phyloP scores from a whole-genome alignment of 2,888 invertebrate species.

The Plagiodera versicolora region DNA sequence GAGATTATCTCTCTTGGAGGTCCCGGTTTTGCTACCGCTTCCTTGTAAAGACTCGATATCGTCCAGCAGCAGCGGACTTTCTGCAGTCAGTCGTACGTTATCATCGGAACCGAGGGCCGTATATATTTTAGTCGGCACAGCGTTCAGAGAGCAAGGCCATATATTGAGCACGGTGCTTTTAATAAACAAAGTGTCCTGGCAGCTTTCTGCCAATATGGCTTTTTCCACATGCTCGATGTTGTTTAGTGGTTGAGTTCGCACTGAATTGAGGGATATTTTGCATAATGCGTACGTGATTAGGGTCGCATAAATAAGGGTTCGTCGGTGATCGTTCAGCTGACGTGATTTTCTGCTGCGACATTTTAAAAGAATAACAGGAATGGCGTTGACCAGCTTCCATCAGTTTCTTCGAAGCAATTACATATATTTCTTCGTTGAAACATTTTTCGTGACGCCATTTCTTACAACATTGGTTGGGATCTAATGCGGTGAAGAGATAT shows the following conservation, averaged over 20 bases:
- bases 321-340: neutral
- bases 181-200: slow-evolving; percentile 38
- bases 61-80: slow-evolving; percentile 28
- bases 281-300: slow-evolving; percentile 7
- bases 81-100: slow-evolving; percentile 34
- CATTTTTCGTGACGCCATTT: too few species aligned
- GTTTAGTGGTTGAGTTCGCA: slow-evolving; percentile 32
- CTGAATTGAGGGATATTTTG: slow-evolving; percentile 26
- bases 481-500: too few species aligned
- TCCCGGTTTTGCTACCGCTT: slow-evolving; percentile 35
- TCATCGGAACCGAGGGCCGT: slow-evolving; percentile 32
- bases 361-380: neutral
- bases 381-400: neutral
- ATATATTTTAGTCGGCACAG: slow-evolving; percentile 36
- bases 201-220: slow-evolving; percentile 35
- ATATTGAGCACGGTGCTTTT: slow-evolving; percentile 36
- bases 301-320: neutral
- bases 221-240: slow-evolving; percentile 29
- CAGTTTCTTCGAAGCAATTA: too few species aligned
- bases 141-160: slow-evolving; percentile 35
- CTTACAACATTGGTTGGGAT: too few species aligned
- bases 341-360: neutral
- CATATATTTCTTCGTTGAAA: too few species aligned
- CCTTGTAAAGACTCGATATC: slow-evolving; percentile 38
- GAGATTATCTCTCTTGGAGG: slow-evolving; percentile 38